Percentiles rank a stretch among this genome's conserved stretches.
Evolutionary conservation across 2,797 vertebrate species (phyloP).

Genomic region (Podarcis siculus): DNA sequence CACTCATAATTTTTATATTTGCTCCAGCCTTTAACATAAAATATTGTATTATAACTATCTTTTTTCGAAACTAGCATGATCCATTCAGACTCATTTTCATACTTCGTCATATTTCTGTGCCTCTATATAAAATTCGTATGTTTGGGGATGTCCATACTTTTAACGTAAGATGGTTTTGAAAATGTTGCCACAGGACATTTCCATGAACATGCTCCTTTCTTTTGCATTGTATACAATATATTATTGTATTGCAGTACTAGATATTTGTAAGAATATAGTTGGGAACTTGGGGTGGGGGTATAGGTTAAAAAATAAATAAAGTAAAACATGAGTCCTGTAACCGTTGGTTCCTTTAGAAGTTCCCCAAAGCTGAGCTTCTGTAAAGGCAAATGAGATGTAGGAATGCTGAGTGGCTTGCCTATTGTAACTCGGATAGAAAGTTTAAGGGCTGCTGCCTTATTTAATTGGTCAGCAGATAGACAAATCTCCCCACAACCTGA

Average conservation of each 20-base stretch:
- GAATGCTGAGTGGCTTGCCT: too few species aligned
- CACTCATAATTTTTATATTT: background rate
- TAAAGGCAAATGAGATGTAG: too few species aligned
- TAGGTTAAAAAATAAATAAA: background rate
- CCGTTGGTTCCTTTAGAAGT: background rate
- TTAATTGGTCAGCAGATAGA: too few species aligned
- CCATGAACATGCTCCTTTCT: background rate
- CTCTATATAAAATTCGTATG: background rate
- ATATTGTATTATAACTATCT: background rate
- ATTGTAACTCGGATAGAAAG: too few species aligned
- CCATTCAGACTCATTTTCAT: background rate
- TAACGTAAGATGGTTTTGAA: background rate
- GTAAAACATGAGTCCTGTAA: background rate
- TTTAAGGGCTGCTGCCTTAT: too few species aligned
- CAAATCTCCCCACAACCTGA: too few species aligned
- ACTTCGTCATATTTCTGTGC: background rate
- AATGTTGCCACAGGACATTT: background rate
- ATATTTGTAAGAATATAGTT: background rate
- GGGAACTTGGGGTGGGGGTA: background rate
- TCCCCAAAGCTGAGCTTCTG: background rate
- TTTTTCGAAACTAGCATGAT: background rate
- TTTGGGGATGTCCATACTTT: background rate
- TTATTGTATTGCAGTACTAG: too few species aligned
- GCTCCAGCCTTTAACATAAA: background rate
- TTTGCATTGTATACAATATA: too few species aligned